Evolutionary conservation across 2,113 vertebrate genomes (phyloP).

Genomic region (Anser brachyrhynchus): DNA sequence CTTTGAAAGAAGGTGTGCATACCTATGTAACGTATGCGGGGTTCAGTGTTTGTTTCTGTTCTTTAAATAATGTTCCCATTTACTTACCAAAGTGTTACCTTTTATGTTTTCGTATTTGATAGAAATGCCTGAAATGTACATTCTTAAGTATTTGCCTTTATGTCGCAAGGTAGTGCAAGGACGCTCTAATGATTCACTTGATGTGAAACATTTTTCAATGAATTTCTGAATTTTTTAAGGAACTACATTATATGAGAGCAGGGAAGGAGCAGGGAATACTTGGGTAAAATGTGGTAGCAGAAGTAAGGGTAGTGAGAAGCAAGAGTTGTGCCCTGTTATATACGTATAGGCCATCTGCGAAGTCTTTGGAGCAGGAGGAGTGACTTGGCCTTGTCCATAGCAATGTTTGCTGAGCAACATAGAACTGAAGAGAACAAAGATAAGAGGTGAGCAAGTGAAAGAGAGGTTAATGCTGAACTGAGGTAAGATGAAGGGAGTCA

Average conservation of each 20-base stretch:
- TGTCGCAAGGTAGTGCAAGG: background rate
- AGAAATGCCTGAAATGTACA: background rate
- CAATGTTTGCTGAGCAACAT: background rate
- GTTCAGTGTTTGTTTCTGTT: background rate
- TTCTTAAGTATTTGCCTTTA: background rate
- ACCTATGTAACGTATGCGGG: background rate
- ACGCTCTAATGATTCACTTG: background rate
- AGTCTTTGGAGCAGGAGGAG: background rate
- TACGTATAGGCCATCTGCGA: background rate
- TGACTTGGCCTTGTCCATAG: background rate
- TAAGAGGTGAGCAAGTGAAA: background rate
- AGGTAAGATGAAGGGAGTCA: background rate
- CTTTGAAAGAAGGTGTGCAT: background rate
- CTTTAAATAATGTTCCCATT: background rate
- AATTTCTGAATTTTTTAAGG: background rate
- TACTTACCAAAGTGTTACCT: rapidly evolving
- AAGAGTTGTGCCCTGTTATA: background rate
- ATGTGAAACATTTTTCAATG: background rate
- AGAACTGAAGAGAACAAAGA: background rate
- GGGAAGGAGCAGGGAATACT: rapidly evolving
- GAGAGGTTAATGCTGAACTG: background rate
- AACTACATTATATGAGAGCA: background rate
- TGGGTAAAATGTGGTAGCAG: background rate
- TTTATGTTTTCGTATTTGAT: background rate
- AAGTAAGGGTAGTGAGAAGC: background rate